Base-by-base conservation (phyloP, 2,888 invertebrate genomes). In the Clitarchus hookeri region DNA sequence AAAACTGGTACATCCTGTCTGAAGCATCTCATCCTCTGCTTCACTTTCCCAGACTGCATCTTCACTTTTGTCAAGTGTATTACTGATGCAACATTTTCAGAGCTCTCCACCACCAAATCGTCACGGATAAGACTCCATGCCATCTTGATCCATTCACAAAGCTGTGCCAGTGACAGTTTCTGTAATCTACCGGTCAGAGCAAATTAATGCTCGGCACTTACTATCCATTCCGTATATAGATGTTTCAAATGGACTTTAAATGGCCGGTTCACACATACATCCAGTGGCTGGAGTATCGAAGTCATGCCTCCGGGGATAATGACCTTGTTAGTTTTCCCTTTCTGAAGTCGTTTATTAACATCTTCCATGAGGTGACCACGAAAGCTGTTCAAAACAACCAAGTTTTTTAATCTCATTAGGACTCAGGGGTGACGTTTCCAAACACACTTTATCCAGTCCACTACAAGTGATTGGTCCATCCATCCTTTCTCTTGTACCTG, bases 51-150 rank as follows among this genome's bases (percentile, higher is more conserved):
- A 48, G 48, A 48, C 48, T 48, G 48, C 48, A 80, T 87, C 86
- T 78, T 87, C 87, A 25, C 53, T 84, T 19, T 78, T 86, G 53
- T 84, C 87, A 36, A 87, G 53, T n/a, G n/a, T 36, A 25, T 86
- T 86, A 36, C 48, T 48, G n/a, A 87, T 86, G 86, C 86, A 86
- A 44, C 86, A 86, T 82, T 87, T 87, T 54, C 36, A 53, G 65
- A 87, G 27, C 54, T 83, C 48, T 84, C 44, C 9, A 80, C 44
- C 11, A 86, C 48, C 36, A 54, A 44, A 65, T 78, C 79, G 26
- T 77, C 83, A 11, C 44, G 25, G 44, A 86, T 84, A 36, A 26
- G 44, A 44, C 26, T 36, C 86, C 86, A 87, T n/a, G 87, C 86
- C 13, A 25, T 65, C 53, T 84, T 8, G 26, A 87, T 54, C 87